phyloP scores from a whole-genome alignment of 2,113 vertebrate genomes.

The Chauna torquata region DNA sequence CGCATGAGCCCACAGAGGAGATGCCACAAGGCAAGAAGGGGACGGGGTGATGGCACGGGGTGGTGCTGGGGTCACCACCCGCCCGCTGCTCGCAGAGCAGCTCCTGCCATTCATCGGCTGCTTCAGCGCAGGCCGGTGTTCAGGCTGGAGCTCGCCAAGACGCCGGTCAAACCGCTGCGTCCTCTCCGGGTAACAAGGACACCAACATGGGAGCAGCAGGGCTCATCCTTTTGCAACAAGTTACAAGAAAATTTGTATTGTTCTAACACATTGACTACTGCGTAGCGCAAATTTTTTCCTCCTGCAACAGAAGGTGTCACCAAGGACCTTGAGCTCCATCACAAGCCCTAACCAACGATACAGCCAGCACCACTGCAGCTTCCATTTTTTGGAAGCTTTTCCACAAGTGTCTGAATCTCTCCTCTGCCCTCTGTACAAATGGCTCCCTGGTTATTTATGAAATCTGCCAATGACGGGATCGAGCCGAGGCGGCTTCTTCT shows the following conservation, averaged over 20 bases:
- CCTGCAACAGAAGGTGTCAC: background rate
- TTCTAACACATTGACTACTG: accelerated
- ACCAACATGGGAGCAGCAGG: background rate
- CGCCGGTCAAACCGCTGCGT: background rate
- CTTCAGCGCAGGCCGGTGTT: background rate
- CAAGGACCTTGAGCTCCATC: background rate
- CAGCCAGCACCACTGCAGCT: background rate
- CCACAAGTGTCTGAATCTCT: background rate
- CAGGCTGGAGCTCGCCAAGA: background rate
- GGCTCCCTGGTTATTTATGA: background rate
- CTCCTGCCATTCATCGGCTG: background rate
- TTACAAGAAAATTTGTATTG: background rate
- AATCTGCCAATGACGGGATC: background rate
- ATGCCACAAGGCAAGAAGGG: background rate
- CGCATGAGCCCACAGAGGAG: background rate
- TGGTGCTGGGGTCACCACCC: background rate
- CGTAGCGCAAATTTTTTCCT: background rate
- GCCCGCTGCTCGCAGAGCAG: background rate
- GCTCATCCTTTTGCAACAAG: background rate
- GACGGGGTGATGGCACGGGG: background rate
- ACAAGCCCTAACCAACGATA: accelerated
- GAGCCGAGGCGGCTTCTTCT: background rate
- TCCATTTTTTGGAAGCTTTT: background rate
- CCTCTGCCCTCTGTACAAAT: background rate
- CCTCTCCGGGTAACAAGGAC: background rate